Conservation (phyloP, 2,888 invertebrate species). For the Andrena praecox region DNA sequence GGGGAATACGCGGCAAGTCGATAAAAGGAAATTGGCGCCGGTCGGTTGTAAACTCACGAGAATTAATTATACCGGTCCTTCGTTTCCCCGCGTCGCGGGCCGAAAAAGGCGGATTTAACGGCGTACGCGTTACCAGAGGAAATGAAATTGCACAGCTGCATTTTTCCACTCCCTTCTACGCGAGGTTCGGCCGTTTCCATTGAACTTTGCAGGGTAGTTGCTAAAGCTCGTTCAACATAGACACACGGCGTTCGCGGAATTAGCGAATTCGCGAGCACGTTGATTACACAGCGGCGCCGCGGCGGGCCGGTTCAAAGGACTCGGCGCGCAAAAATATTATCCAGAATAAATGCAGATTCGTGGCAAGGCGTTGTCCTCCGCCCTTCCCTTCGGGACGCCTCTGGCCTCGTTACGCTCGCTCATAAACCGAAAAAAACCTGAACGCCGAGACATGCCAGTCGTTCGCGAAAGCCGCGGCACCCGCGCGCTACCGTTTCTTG, state of each 20-base stretch:
- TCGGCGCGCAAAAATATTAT: not conserved
- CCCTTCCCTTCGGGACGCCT: not conserved
- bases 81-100: not conserved
- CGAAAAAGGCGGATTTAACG: not conserved
- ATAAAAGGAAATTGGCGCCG: slow-evolving; percentile 2
- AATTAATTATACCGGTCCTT: slow-evolving; percentile 19
- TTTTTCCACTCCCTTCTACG: not conserved
- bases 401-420: slow-evolving; percentile 7
- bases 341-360: slow-evolving; percentile 3
- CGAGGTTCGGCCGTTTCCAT: not conserved
- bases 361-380: not conserved
- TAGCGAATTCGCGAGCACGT: not conserved
- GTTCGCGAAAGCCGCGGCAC: slow-evolving; percentile 7
- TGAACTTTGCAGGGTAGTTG: not conserved
- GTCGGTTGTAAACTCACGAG: not conserved
- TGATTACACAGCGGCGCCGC: not conserved
- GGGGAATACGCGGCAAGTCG: not conserved
- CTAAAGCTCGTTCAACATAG: not conserved
- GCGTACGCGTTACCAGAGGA: not conserved
- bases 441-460: not conserved
- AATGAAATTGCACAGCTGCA: not conserved
- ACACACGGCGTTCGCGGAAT: not conserved
- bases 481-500: slow-evolving; percentile 21
- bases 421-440: not conserved
- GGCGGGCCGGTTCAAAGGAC: not conserved